A percentile compares a stretch with the other conserved stretches of the same genome.
Conservation (phyloP, 2,888 invertebrate genomes). For the Dasypogon diadema region DNA sequence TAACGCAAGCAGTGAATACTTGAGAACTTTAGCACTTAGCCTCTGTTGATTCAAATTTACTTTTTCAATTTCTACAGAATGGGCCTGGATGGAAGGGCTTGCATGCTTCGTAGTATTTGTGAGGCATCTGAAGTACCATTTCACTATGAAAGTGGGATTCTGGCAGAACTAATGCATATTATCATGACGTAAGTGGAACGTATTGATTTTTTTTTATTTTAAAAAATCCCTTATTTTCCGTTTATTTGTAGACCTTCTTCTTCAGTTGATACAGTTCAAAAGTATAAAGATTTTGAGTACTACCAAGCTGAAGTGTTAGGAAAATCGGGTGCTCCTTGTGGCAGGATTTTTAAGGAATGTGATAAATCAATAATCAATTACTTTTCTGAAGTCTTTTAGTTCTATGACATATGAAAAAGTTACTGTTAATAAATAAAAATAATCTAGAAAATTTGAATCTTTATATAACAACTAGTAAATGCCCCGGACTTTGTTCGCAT, state of each 20-base stretch:
- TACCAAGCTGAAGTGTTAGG: conserved; percentile 80
- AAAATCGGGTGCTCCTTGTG: conserved; percentile 65
- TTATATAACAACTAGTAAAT: background rate
- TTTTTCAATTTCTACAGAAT: no score
- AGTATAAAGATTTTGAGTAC: conserved; percentile 79
- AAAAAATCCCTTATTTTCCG: conserved; percentile 58
- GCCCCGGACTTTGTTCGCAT: background rate
- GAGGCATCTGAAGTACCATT: conserved; percentile 79
- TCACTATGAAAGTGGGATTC: conserved; percentile 77
- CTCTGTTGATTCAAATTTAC: no score
- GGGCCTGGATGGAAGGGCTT: conserved; percentile 76
- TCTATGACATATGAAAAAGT: background rate
- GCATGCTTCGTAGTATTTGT: conserved; percentile 81
- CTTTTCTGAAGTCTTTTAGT: conserved; percentile 59
- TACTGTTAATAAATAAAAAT: no score
- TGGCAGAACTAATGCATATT: conserved; percentile 81
- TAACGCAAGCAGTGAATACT: no score
- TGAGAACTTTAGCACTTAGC: no score
- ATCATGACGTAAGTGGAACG: conserved; percentile 76
- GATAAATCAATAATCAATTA: conserved; percentile 62
- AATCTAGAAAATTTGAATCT: no score
- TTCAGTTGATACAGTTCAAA: conserved; percentile 74
- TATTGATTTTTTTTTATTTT: conserved; percentile 18
- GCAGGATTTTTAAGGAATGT: conserved; percentile 63
- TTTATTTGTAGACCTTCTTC: conserved; percentile 74